These are phyloP conservation scores for Manis javanica DNA, from an alignment of 2,797 vertebrate genomes.

Conservation along the genomic window DNA sequence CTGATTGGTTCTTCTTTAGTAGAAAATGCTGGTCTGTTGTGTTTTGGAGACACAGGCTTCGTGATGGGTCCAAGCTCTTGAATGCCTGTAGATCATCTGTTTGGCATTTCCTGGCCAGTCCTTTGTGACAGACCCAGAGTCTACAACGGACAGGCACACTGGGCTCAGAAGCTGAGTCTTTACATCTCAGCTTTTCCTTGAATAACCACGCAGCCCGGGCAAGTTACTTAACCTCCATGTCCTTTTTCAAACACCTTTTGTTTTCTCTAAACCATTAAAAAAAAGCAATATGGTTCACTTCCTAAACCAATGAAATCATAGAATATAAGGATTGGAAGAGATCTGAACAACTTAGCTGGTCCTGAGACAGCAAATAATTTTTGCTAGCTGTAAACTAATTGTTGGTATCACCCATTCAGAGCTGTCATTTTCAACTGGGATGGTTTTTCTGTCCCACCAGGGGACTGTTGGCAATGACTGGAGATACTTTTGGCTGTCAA, in stretches of 20 bases:
- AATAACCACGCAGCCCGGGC: background rate
- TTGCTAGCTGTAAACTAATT: background rate
- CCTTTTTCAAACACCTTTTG: background rate
- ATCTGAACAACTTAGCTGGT: background rate
- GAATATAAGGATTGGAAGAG: background rate
- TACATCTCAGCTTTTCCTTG: background rate
- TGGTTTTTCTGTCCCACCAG: too few relatives aligned
- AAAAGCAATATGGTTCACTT: background rate
- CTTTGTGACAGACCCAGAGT: background rate
- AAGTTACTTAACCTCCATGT: background rate
- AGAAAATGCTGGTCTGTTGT: background rate
- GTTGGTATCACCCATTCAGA: background rate
- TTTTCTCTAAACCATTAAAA: background rate
- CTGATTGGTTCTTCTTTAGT: background rate
- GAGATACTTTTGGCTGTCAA: background rate
- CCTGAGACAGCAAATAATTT: background rate
- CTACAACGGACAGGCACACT: fast-evolving
- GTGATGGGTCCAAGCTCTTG: background rate
- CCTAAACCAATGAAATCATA: background rate
- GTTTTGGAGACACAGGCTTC: background rate
- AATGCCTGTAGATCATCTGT: fast-evolving
- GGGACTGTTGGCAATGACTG: background rate
- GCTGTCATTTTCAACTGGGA: background rate
- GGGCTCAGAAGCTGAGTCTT: background rate
- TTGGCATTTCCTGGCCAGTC: fast-evolving